phyloP scores from a whole-genome alignment of 2,797 vertebrate species.

The Microctenopoma lineatum region DNA sequence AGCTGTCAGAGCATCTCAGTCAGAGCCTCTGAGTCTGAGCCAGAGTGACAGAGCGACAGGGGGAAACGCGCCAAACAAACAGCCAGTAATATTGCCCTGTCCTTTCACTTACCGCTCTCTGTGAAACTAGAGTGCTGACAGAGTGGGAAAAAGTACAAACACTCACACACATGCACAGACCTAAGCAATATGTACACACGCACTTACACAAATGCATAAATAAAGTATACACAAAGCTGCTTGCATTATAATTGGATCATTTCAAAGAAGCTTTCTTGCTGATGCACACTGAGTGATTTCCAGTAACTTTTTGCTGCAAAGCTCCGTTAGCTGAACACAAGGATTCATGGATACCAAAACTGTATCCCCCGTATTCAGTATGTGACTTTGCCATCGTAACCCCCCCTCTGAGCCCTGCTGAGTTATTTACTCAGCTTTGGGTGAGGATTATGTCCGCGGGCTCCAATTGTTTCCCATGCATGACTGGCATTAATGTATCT shows the following conservation, averaged over 20 bases:
- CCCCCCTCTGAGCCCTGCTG: conserved; percentile 43
- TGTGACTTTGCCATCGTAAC: conserved; percentile 49
- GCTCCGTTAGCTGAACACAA: conserved; percentile 16
- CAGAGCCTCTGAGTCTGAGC: conserved; percentile 68
- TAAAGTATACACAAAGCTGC: conserved; percentile 23
- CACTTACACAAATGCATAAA: conserved; percentile 8
- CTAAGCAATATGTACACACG: conserved; percentile 2
- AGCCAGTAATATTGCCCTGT: conserved; percentile 73
- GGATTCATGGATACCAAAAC: conserved; percentile 50
- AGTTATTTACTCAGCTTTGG: conserved; percentile 72
- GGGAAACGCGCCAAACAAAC: conserved; percentile 70
- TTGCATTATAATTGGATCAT: conserved; percentile 57
- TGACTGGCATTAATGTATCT: conserved; percentile 73
- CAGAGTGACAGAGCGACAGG: conserved; percentile 71
- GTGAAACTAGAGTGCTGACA: conserved; percentile 68
- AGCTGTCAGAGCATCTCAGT: conserved; percentile 66
- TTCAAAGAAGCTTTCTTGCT: conserved; percentile 46
- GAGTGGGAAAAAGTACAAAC: conserved; percentile 53
- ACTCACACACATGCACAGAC: conserved; percentile 28
- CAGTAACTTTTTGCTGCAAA: conserved; percentile 36
- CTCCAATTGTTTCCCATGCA: conserved; percentile 71
- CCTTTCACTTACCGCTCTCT: conserved; percentile 67
- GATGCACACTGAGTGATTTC: conserved; percentile 47
- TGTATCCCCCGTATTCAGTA: conserved; percentile 39
- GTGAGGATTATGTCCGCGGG: conserved; percentile 65